These are phyloP conservation scores for Odontesthes bonariensis DNA, from an alignment of 2,113 vertebrate genomes.

Conservation along the genomic window DNA sequence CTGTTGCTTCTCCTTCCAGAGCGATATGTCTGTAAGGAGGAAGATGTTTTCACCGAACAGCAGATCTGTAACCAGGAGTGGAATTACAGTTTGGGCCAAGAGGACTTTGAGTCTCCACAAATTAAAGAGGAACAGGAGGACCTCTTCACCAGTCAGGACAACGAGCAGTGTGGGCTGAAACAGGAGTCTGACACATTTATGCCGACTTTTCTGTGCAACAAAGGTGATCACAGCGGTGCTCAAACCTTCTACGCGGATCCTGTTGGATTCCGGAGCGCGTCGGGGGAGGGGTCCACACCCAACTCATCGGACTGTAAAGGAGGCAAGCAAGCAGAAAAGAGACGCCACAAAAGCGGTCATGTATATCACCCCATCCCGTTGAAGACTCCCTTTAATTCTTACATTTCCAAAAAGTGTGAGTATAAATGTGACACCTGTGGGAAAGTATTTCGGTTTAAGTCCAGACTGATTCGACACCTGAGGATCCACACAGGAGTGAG, in stretches of 20 bases:
- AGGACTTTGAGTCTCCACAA: background rate
- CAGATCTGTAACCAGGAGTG: conserved; percentile 20
- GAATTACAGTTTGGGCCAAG: background rate
- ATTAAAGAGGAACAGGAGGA: conserved; percentile 37
- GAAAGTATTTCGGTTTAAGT: conserved; percentile 16
- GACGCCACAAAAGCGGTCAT: background rate
- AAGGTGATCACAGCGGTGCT: background rate
- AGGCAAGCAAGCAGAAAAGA: background rate
- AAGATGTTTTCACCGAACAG: background rate
- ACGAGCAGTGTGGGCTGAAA: background rate
- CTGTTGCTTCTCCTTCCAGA: conserved; percentile 12
- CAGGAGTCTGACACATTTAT: conserved; percentile 10
- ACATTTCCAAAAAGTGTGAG: background rate
- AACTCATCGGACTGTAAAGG: background rate
- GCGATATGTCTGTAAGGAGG: background rate
- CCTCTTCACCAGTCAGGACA: conserved; percentile 3
- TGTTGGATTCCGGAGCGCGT: background rate
- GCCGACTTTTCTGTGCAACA: background rate
- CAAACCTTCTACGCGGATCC: background rate
- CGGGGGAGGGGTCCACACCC: background rate
- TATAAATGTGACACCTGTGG: conserved; percentile 31
- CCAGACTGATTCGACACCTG: conserved; percentile 8
- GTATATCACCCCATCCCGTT: background rate
- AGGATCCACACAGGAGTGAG: conserved; percentile 18
- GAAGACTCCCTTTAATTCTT: background rate